Evolutionary conservation across 23 tunicate species (phyloP).

Genomic region (Diplosoma virens): DNA sequence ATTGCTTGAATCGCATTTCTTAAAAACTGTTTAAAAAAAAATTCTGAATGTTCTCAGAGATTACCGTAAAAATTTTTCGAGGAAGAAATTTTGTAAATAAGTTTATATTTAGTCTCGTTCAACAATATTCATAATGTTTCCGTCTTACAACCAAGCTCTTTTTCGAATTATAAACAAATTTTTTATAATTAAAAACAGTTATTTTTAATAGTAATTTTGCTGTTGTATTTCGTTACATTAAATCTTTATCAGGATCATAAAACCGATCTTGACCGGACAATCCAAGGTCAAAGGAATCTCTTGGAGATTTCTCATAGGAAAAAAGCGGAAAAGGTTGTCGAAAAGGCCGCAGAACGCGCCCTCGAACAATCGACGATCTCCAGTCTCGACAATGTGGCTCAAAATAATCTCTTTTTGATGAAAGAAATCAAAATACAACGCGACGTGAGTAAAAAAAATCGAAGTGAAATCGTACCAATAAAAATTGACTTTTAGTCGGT

Average conservation of each 20-base stretch:
- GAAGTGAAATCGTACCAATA: no score
- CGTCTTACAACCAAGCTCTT: neutral
- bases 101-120: no score
- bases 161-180: no score
- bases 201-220: no score
- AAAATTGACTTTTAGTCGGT: no score
- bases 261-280: conserved; percentile 39
- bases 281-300: conserved; percentile 24
- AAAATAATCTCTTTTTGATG: conserved; percentile 17
- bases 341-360: conserved; percentile 56
- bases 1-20: neutral
- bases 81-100: no score
- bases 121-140: neutral
- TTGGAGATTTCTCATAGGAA: neutral
- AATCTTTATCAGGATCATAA: conserved; percentile 35
- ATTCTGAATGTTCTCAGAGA: no score
- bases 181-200: no score
- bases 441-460: conserved; percentile 21
- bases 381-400: conserved; percentile 17
- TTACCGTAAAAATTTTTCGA: no score
- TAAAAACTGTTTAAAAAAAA: neutral
- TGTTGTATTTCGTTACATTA: no score
- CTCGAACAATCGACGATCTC: conserved; percentile 10
- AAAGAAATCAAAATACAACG: conserved; percentile 52
- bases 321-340: conserved; percentile 31